These are phyloP conservation scores for Ectemnius continuus DNA, from an alignment of 2,888 invertebrate species.

Conservation along the genomic window DNA sequence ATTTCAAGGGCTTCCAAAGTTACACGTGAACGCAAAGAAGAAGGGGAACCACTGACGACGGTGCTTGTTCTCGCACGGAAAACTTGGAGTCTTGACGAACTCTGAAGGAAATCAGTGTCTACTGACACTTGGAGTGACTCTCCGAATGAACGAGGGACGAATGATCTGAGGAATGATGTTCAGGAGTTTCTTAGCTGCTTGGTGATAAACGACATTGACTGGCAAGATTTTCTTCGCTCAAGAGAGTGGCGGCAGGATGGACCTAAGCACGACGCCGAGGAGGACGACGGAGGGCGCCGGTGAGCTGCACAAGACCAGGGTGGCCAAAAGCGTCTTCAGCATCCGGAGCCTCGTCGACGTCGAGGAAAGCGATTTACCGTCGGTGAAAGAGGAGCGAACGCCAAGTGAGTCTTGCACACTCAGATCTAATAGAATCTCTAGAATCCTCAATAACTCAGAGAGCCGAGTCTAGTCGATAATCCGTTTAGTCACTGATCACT, in stretches of 20 bases:
- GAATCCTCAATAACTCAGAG: background rate
- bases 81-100: background rate
- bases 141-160: background rate
- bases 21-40: background rate
- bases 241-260: constrained; percentile 71
- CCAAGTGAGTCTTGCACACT: constrained; percentile 63
- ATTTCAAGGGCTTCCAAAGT: background rate
- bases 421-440: constrained; percentile 38
- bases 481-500: background rate
- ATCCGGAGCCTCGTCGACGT: constrained; percentile 81
- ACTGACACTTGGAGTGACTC: background rate
- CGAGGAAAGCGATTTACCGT: constrained; percentile 75
- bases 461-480: too few species aligned
- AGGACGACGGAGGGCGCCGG: constrained; percentile 73
- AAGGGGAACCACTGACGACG: background rate
- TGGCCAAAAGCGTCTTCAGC: constrained; percentile 82
- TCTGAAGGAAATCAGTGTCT: too few species aligned
- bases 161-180: background rate
- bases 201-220: background rate
- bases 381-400: constrained; percentile 56
- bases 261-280: constrained; percentile 79
- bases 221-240: background rate
- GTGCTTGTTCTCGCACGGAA: background rate
- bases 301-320: constrained; percentile 78
- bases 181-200: background rate